Percentiles rank a stretch among this genome's conserved stretches.
phyloP scores from a whole-genome alignment of 2,888 invertebrate species.

The Cryptocephalus primarius region DNA sequence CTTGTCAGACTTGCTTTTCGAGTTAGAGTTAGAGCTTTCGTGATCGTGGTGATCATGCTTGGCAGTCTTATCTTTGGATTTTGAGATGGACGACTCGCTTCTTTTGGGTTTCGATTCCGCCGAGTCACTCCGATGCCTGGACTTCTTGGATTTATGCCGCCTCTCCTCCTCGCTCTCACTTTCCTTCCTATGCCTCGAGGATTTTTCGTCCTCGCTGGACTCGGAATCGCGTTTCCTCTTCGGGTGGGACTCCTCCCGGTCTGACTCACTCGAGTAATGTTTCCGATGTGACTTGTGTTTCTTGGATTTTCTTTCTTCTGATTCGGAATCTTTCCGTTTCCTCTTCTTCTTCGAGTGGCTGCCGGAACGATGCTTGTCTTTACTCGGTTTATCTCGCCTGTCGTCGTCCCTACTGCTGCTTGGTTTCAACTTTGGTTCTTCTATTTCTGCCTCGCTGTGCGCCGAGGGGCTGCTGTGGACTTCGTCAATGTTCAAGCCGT shows the following conservation, averaged over 20 bases:
- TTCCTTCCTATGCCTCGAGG: slow-evolving; percentile 7
- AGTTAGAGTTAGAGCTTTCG: slow-evolving; percentile 5
- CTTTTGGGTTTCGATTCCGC: neutral
- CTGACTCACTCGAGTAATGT: neutral
- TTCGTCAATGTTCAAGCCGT: no score
- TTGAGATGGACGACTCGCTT: neutral
- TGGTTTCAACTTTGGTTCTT: neutral
- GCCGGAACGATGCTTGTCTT: neutral
- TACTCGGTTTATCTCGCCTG: neutral
- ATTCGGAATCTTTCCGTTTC: neutral
- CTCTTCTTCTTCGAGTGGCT: neutral
- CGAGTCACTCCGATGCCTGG: neutral
- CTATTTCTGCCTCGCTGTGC: no score
- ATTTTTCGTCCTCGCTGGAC: slow-evolving; percentile 7
- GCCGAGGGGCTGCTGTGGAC: neutral
- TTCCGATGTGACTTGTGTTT: neutral
- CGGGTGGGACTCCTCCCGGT: neutral
- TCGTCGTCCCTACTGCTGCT: neutral
- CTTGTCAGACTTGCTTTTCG: slow-evolving; percentile 3
- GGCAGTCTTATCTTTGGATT: neutral
- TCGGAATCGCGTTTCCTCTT: slow-evolving; percentile 3
- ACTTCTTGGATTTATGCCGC: neutral
- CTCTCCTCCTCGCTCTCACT: slow-evolving; percentile 2
- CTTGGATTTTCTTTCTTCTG: neutral
- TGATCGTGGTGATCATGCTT: neutral